Evolutionary conservation across 2,888 invertebrate genomes (phyloP).

Genomic region (Drosophila ezoana): DNA sequence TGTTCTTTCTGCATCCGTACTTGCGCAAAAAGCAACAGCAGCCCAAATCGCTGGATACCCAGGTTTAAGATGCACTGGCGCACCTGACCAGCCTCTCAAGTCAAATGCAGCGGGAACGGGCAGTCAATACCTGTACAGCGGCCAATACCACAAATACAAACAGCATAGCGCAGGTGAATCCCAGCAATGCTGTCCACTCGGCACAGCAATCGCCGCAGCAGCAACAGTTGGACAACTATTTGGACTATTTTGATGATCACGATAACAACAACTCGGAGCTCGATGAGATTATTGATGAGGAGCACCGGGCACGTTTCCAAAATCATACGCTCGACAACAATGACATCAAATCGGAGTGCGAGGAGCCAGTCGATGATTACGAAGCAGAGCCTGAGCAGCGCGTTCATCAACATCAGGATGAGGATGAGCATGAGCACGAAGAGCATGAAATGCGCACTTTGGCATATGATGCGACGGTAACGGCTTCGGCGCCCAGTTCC

Average conservation of each 20-base stretch:
- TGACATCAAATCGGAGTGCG: constrained; percentile 83
- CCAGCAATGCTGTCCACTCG: constrained; percentile 20
- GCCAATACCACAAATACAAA: constrained; percentile 36
- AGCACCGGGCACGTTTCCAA: constrained; percentile 65
- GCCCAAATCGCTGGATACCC: constrained; percentile 81
- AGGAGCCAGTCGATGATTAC: constrained; percentile 76
- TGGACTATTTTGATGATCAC: constrained; percentile 82
- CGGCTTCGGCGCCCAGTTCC: constrained; percentile 55
- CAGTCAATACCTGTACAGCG: constrained; percentile 61
- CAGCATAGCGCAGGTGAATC: constrained; percentile 38
- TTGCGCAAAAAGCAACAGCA: constrained; percentile 83
- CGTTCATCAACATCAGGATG: constrained; percentile 48
- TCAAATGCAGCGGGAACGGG: constrained; percentile 78
- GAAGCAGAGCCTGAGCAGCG: constrained; percentile 33
- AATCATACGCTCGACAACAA: constrained; percentile 62
- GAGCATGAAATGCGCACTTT: constrained; percentile 69
- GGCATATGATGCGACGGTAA: constrained; percentile 33
- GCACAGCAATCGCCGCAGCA: constrained; percentile 61
- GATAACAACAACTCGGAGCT: constrained; percentile 79
- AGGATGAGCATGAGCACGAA: constrained; percentile 72
- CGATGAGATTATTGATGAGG: constrained; percentile 82
- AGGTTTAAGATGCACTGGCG: constrained; percentile 83
- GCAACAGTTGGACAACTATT: constrained; percentile 76
- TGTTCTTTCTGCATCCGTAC: constrained; percentile 83
- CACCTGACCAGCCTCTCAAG: constrained; percentile 80